These are phyloP conservation scores for Drosophila sulfurigaster DNA, from an alignment of 1,140 invertebrate genomes.

Conservation along the genomic window DNA sequence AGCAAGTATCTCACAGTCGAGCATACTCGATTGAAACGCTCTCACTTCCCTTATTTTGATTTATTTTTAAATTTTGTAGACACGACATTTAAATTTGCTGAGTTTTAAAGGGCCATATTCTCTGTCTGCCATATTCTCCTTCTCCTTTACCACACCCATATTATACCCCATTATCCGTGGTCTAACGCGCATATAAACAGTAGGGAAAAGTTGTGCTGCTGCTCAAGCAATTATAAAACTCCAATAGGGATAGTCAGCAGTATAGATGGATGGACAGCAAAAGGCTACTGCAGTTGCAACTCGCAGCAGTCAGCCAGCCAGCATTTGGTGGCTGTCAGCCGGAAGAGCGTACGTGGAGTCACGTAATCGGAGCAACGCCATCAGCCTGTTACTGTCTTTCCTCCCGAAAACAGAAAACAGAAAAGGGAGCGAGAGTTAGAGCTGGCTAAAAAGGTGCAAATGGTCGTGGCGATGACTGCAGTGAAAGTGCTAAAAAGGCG, in stretches of 20 bases:
- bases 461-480: conserved; percentile 62
- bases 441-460: conserved; percentile 43
- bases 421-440: neutral
- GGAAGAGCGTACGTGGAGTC: conserved; percentile 14
- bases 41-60: too few species aligned
- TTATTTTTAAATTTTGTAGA: too few species aligned
- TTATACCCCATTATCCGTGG: neutral
- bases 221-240: conserved; percentile 78
- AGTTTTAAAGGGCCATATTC: too few species aligned
- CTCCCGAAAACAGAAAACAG: neutral
- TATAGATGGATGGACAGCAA: neutral
- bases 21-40: too few species aligned
- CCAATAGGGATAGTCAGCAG: conserved; percentile 37
- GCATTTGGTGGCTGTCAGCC: neutral
- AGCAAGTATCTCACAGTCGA: too few species aligned
- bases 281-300: neutral
- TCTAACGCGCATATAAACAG: conserved; percentile 2
- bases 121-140: neutral
- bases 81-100: too few species aligned
- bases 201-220: conserved; percentile 33
- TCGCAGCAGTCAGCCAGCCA: neutral
- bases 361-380: conserved; percentile 20
- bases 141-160: neutral
- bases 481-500: conserved; percentile 69
- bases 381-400: neutral